A percentile compares a stretch with the other conserved stretches of the same genome.
Conservation (phyloP, 2,113 vertebrate genomes). For the Phodopus roborovskii region DNA sequence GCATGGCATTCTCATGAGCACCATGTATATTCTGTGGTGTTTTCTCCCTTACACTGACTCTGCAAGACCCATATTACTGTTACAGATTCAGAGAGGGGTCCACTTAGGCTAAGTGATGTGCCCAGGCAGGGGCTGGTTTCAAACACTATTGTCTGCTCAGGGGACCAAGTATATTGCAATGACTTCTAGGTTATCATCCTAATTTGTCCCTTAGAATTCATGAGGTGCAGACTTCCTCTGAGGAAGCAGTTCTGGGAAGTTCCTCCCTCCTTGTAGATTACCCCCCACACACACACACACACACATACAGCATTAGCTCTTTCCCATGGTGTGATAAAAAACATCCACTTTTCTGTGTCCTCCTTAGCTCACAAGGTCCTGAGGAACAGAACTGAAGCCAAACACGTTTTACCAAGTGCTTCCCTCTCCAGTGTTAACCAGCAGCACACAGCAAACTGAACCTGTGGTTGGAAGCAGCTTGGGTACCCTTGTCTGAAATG, state of each 20-base stretch:
- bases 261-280: not conserved
- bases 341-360: not conserved
- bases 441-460: not conserved
- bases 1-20: not conserved
- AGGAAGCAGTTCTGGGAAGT: not conserved
- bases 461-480: not conserved
- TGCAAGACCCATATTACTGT: not conserved
- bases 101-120: not conserved
- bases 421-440: not conserved
- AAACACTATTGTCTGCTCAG: not conserved
- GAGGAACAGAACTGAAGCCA: not conserved
- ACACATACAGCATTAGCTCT: not conserved
- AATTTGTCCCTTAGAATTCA: not conserved
- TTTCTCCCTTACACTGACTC: not conserved
- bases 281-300: no score
- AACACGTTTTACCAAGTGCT: not conserved
- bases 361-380: not conserved
- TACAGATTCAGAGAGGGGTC: not conserved
- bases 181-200: not conserved
- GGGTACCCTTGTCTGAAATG: not conserved
- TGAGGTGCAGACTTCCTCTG: not conserved
- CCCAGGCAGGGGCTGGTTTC: not conserved
- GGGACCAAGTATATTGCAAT: not conserved
- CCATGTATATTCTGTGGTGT: not conserved
- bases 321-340: accelerated